A percentile compares a stretch with the other conserved stretches of the same genome.
Conservation (phyloP, 2,113 vertebrate species). For the Apodemus sylvaticus region DNA sequence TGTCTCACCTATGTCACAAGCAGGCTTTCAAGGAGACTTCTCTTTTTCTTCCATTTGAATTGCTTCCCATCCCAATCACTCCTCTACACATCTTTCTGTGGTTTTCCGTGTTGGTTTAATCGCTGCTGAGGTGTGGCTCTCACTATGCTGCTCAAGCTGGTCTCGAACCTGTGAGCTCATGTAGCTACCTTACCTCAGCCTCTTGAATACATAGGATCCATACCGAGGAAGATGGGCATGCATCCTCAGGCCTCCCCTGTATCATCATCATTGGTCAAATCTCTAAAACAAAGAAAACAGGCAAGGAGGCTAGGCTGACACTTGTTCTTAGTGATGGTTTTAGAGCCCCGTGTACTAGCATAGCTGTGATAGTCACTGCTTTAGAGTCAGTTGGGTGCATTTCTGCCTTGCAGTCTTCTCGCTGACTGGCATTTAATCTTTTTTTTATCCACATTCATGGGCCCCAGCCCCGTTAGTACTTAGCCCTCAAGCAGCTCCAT, state of each 20-base stretch:
- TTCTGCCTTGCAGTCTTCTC: neutral
- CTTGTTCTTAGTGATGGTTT: neutral
- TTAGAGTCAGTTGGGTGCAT: neutral
- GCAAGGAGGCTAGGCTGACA: neutral
- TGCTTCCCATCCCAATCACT: neutral
- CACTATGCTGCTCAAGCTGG: neutral
- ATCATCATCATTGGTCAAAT: neutral
- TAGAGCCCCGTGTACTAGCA: neutral
- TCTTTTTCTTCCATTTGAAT: neutral
- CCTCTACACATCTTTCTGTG: neutral
- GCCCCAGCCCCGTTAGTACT: neutral
- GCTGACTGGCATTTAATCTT: neutral
- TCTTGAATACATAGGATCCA: neutral
- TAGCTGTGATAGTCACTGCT: neutral
- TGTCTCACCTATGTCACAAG: neutral
- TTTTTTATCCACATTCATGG: too few relatives aligned
- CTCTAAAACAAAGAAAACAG: neutral
- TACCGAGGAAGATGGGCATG: too few relatives aligned
- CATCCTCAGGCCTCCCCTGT: too few relatives aligned
- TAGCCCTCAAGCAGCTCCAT: neutral
- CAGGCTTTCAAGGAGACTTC: neutral
- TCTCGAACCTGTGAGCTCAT: neutral
- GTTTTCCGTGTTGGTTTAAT: neutral
- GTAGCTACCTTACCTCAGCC: neutral
- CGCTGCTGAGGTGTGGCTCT: neutral